These are phyloP conservation scores for Epizoanthus illoricatus DNA, from an alignment of 92 coral and sea anemone species.

Conservation along the genomic window DNA sequence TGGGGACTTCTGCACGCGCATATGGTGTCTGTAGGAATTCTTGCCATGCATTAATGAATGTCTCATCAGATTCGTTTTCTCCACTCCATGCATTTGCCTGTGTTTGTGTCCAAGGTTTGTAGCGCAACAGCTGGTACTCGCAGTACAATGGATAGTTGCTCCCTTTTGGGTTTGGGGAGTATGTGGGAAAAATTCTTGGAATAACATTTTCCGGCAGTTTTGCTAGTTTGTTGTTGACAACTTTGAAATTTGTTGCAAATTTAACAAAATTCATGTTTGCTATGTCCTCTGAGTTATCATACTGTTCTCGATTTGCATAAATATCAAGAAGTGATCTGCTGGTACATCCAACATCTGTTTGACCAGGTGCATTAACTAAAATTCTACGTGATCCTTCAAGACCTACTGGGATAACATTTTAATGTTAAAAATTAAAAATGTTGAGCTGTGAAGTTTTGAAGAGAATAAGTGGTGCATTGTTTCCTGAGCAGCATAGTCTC, in stretches of 20 bases:
- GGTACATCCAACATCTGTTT: conserved; percentile 20
- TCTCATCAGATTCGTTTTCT: conserved; percentile 52
- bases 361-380: too few relatives aligned
- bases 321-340: conserved; percentile 29
- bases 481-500: conserved; percentile 72
- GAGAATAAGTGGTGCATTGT: conserved; percentile 67
- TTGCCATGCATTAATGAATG: conserved; percentile 49
- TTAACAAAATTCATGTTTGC: too few relatives aligned
- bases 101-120: conserved; percentile 55
- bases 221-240: conserved; percentile 37
- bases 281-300: too few relatives aligned
- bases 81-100: conserved; percentile 54
- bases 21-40: conserved; percentile 55
- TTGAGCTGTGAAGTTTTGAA: conserved; percentile 56
- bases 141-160: conserved; percentile 10
- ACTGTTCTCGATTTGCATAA: conserved; percentile 12
- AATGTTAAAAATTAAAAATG: too few relatives aligned
- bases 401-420: conserved; percentile 61
- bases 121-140: conserved; percentile 42
- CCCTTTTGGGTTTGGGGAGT: conserved; percentile 39
- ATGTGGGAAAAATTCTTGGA: conserved; percentile 60
- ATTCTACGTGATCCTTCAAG: conserved; percentile 59
- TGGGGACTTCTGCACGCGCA: conserved; percentile 54
- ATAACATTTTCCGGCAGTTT: conserved; percentile 47
- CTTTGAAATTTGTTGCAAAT: too few relatives aligned